These are phyloP conservation scores for Apoda limacodes DNA, from an alignment of 2,888 invertebrate species.

Conservation along the genomic window DNA sequence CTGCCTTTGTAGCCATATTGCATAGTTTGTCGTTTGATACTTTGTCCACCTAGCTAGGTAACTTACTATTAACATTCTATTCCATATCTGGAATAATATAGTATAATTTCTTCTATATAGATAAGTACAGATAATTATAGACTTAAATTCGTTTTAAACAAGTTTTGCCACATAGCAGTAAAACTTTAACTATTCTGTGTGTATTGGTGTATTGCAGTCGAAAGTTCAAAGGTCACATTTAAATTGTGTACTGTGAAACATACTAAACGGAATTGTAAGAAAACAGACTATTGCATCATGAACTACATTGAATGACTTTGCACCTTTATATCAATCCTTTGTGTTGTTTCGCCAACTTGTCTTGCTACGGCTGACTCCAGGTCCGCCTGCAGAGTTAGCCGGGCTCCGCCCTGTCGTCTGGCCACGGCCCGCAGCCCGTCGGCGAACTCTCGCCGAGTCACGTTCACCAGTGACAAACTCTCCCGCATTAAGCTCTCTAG, in stretches of 20 bases:
- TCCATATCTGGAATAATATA: too few relatives aligned
- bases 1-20: too few relatives aligned
- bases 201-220: not conserved
- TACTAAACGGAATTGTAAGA: not conserved
- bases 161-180: too few relatives aligned
- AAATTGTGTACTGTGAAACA: not conserved
- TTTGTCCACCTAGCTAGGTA: too few relatives aligned
- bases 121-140: too few relatives aligned
- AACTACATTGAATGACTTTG: not conserved
- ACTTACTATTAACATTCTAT: too few relatives aligned
- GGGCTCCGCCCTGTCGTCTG: constrained; percentile 47
- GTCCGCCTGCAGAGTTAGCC: constrained; percentile 42
- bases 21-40: too few relatives aligned
- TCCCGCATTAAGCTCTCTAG: constrained; percentile 62
- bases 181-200: too few relatives aligned
- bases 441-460: constrained; percentile 64
- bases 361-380: constrained; percentile 45
- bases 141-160: too few relatives aligned
- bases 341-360: constrained; percentile 46
- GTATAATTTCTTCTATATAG: too few relatives aligned
- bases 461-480: constrained; percentile 60
- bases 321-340: constrained; percentile 54
- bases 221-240: not conserved
- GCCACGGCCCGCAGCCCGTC: constrained; percentile 57
- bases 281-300: constrained; percentile 1